Conservation (phyloP, 2,888 invertebrate genomes). For the Azorinus chamasolen region DNA sequence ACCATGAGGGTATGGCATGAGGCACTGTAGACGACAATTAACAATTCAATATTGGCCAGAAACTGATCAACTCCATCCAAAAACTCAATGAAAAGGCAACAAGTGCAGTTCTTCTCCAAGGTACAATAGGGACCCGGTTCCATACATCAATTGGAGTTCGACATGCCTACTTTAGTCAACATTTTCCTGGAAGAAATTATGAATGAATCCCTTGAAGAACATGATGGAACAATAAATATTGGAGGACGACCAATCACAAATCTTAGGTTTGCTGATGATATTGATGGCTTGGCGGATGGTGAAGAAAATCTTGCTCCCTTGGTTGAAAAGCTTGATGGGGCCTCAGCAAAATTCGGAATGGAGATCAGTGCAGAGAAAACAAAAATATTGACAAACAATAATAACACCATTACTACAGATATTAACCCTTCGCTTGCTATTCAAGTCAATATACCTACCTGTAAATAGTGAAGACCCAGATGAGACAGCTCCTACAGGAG, state of each 20-base stretch:
- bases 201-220: slow-evolving; percentile 41
- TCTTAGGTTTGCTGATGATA: slow-evolving; percentile 46
- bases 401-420: too few species aligned
- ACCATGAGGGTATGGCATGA: slow-evolving; percentile 33
- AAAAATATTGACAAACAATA: slow-evolving; percentile 35
- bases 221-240: slow-evolving; percentile 46
- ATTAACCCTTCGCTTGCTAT: too few species aligned
- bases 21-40: slow-evolving; percentile 28
- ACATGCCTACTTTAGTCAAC: slow-evolving; percentile 44
- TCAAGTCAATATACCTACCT: too few species aligned
- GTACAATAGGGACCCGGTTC: slow-evolving; percentile 51
- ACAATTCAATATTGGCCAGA: slow-evolving; percentile 27
- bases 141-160: slow-evolving; percentile 40
- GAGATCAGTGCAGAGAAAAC: slow-evolving; percentile 38
- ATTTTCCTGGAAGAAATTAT: slow-evolving; percentile 40
- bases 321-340: too few species aligned
- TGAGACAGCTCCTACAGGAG: too few species aligned
- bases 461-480: too few species aligned
- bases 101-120: slow-evolving; percentile 36
- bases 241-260: slow-evolving; percentile 46
- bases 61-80: slow-evolving; percentile 24
- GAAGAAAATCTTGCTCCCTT: slow-evolving; percentile 19
- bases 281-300: slow-evolving; percentile 33
- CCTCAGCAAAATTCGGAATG: too few species aligned
- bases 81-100: slow-evolving; percentile 32